These are phyloP conservation scores for Lasioglossum albipes DNA, from an alignment of 1,140 invertebrate genomes.

Conservation along the genomic window DNA sequence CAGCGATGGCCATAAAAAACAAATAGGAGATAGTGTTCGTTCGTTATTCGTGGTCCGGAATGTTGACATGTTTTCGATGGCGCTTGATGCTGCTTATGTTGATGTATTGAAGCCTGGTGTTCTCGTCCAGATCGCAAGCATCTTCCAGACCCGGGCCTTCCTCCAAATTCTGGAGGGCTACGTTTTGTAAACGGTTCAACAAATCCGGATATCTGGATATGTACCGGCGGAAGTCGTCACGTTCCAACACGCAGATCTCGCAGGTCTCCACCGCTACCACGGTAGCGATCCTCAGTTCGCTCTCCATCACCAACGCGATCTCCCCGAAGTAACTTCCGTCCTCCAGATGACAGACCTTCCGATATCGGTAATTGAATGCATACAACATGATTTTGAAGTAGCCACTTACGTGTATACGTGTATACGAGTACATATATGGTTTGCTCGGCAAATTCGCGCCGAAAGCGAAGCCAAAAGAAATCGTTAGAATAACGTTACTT, in stretches of 20 bases:
- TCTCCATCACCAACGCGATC: conserved; percentile 79
- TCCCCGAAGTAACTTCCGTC: conserved; percentile 76
- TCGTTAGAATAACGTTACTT: conserved; percentile 57
- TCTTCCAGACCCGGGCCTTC: conserved; percentile 55
- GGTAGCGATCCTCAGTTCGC: conserved; percentile 78
- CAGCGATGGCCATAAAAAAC: too few relatives aligned
- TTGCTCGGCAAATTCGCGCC: too few relatives aligned
- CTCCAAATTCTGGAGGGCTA: conserved; percentile 63
- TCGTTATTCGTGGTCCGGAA: neutral
- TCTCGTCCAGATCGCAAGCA: neutral
- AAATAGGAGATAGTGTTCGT: too few relatives aligned
- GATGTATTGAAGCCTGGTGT: conserved; percentile 30
- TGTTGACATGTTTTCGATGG: neutral
- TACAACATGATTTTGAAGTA: too few relatives aligned
- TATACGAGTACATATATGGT: too few relatives aligned
- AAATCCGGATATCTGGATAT: conserved; percentile 68
- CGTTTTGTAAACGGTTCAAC: conserved; percentile 66
- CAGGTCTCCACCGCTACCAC: conserved; percentile 82
- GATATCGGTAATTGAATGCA: neutral
- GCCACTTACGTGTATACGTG: too few relatives aligned
- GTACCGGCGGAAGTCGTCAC: conserved; percentile 76
- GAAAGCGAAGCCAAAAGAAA: neutral
- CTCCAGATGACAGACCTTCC: conserved; percentile 74
- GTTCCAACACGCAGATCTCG: conserved; percentile 79
- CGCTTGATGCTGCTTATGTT: conserved; percentile 65